Evolutionary conservation across 2,797 vertebrate species (phyloP), one percentile per base, ranked within the genome.

Genomic region (Cossypha caffra): DNA sequence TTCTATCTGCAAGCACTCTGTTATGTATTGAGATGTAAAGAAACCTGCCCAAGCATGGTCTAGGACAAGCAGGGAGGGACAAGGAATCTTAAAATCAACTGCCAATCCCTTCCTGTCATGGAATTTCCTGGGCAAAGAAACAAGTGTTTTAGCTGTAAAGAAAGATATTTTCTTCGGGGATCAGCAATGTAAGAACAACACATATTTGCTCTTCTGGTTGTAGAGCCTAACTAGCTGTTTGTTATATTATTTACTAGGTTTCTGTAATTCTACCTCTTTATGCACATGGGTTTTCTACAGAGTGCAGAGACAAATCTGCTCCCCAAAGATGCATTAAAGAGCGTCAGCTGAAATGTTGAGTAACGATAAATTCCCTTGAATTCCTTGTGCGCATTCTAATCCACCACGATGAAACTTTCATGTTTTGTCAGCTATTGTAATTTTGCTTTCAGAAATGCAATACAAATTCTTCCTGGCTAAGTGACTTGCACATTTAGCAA

Each of bases 361-460:
- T 97, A 98, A 97, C 8, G 89, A 95, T 94, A 97, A 96, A 98
- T 98, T 98, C 97, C 96, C 98, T 88, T 94, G 93, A 97, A 96
- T 95, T 97, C 97, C 97, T 98, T 35, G 82, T 91, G 88, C 6
- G 40, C 58, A 29, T 96, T 98, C 97, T 97, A 96, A 98, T 95
- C 97, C 96, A 94, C 97, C 89, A 95, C 64, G 96, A 97, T 97
- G 95, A 97, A 98, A 98, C 95, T 94, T 98, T 97, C 96, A 95
- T 98, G 97, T 97, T 98, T 98, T 98, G 98, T 98, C 98, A 98
- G 97, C 92, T 98, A 93, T 98, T 98, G 97, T 97, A 98, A 98
- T 98, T 98, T 98, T 97, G 96, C 98, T 97, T 97, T 98, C 98
- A 98, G 93, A 95, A 94, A 96, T 43, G 97, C 95, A 97, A 85